These are phyloP conservation scores for Trissolcus brochymenae DNA, from an alignment of 2,888 invertebrate genomes.

Conservation along the genomic window DNA sequence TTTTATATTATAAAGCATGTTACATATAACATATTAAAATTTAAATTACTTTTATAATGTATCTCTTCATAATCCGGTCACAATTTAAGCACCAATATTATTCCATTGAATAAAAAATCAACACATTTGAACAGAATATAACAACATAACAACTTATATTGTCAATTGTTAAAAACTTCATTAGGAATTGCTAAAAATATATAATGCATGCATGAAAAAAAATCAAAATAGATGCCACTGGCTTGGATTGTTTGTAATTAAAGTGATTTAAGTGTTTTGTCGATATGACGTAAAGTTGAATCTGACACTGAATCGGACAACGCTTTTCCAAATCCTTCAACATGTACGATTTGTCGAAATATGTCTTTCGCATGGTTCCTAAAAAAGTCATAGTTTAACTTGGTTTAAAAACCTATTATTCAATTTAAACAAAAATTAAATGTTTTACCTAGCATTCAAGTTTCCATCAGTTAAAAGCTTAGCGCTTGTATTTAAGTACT, in stretches of 20 bases:
- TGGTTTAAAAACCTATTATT: background rate
- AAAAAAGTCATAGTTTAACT: constrained; percentile 45
- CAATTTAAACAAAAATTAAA: background rate
- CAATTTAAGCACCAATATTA: no score
- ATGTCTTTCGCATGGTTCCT: constrained; percentile 87
- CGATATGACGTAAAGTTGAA: constrained; percentile 87
- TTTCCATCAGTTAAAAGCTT: constrained; percentile 91
- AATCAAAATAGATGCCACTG: background rate
- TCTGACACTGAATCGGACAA: constrained; percentile 88
- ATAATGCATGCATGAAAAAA: background rate
- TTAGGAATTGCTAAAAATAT: background rate
- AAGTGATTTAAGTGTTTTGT: constrained; percentile 85
- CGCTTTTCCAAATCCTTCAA: constrained; percentile 85
- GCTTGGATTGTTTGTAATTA: constrained; percentile 61
- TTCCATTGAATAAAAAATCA: no score
- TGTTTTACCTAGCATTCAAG: constrained; percentile 85
- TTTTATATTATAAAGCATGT: no score
- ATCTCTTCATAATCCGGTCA: no score
- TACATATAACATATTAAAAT: no score
- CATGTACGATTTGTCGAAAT: constrained; percentile 84
- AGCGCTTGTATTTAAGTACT: constrained; percentile 87
- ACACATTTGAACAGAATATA: background rate
- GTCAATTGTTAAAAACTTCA: background rate
- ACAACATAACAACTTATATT: background rate
- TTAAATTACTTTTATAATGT: no score